Conservation (phyloP, 2,888 invertebrate genomes). For the Notodonta ziczac region DNA sequence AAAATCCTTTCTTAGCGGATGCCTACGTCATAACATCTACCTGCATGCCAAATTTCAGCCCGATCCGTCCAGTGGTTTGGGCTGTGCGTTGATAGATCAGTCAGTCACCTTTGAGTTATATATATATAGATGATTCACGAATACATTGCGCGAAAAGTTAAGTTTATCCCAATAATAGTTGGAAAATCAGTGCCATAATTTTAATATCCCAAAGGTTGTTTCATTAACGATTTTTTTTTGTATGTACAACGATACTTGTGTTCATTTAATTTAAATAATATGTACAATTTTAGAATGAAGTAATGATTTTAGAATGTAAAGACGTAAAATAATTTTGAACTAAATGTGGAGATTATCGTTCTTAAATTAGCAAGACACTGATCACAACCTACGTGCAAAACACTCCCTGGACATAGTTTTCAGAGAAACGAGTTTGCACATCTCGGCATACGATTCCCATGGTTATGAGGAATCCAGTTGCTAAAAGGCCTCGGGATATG, state of each 20-base stretch:
- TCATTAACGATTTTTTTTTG: background rate
- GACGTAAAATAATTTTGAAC: background rate
- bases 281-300: background rate
- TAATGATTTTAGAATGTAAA: no score
- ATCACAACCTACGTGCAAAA: background rate
- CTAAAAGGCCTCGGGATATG: slow-evolving; percentile 34
- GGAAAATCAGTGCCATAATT: no score
- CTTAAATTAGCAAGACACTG: background rate
- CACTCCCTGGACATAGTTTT: slow-evolving; percentile 15
- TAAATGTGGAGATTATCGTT: background rate
- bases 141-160: no score
- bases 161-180: no score
- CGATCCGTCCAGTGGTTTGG: no score
- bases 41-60: no score
- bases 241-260: background rate
- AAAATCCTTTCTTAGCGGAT: no score
- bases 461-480: slow-evolving; percentile 49
- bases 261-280: no score
- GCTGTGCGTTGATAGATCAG: no score
- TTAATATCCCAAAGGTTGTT: background rate
- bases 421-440: slow-evolving; percentile 24
- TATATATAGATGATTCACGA: no score
- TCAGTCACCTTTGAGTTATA: no score
- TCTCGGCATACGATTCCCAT: slow-evolving; percentile 35
- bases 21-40: no score